These are phyloP conservation scores for Augiades crinisus DNA, from an alignment of 2,888 invertebrate species.

Conservation along the genomic window DNA sequence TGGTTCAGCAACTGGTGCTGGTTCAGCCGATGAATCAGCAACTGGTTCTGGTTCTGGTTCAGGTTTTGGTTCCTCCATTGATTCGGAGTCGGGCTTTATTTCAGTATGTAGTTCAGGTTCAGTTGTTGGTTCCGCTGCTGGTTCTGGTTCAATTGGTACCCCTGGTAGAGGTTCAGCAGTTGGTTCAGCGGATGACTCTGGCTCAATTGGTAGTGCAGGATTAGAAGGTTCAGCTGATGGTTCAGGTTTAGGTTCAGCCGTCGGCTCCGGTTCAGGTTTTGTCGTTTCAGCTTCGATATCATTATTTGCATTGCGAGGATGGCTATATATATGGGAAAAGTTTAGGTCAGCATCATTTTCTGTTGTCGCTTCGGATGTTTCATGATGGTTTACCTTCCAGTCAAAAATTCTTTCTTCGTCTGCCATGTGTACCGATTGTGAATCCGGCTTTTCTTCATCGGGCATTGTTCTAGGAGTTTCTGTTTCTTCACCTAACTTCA, in stretches of 20 bases:
- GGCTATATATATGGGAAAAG: conserved; percentile 58
- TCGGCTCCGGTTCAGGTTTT: conserved; percentile 36
- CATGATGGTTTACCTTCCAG: conserved; percentile 56
- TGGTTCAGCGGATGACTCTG: conserved; percentile 39
- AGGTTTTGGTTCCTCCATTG: conserved; percentile 39
- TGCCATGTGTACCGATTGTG: conserved; percentile 38
- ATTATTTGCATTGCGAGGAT: conserved; percentile 37
- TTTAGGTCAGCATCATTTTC: conserved; percentile 53
- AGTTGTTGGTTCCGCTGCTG: conserved; percentile 35
- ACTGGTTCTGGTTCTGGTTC: conserved; percentile 34
- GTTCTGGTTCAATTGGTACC: conserved; percentile 39
- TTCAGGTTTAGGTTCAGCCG: conserved; percentile 38
- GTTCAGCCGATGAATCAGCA: conserved; percentile 36
- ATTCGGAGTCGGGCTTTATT: conserved; percentile 38
- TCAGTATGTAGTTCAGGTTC: conserved; percentile 38
- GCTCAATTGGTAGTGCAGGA: conserved; percentile 16
- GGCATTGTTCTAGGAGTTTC: conserved; percentile 45
- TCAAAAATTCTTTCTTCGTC: conserved; percentile 47
- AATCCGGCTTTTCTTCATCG: conserved; percentile 47
- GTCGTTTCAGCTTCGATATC: conserved; percentile 38
- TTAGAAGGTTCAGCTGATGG: conserved; percentile 40
- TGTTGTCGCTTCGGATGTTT: conserved; percentile 48
- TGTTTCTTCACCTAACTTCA: conserved; percentile 42
- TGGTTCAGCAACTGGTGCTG: conserved; percentile 43
- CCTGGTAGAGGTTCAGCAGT: too few relatives aligned